Conservation (phyloP, 2,888 invertebrate genomes). For the Hydraecia micacea region DNA sequence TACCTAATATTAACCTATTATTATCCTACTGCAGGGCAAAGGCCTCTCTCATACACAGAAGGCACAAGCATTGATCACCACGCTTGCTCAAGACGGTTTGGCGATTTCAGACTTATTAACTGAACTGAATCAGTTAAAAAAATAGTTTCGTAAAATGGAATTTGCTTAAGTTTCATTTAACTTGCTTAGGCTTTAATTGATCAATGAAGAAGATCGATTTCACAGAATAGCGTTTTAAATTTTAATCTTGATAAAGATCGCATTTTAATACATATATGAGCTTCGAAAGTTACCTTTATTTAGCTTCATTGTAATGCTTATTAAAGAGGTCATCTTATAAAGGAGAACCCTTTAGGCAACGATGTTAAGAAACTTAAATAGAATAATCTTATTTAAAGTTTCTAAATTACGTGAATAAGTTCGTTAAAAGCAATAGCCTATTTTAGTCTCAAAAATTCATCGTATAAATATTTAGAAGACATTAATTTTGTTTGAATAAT, state of each 20-base stretch:
- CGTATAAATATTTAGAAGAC: background rate
- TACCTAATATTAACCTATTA: too few relatives aligned
- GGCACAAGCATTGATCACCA: too few relatives aligned
- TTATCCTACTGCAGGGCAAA: background rate
- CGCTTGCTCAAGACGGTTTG: background rate
- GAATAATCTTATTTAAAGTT: background rate
- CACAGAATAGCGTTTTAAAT: background rate
- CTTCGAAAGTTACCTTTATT: background rate
- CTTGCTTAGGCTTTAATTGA: background rate
- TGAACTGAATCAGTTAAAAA: too few relatives aligned
- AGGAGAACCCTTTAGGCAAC: background rate
- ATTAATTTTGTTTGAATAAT: conserved; percentile 15
- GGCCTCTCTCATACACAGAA: background rate
- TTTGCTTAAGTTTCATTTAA: too few relatives aligned
- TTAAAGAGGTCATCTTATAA: conserved; percentile 6
- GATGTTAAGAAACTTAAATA: background rate
- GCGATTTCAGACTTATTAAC: background rate
- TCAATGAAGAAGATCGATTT: background rate
- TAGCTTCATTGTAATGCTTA: background rate
- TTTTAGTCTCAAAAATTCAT: conserved; percentile 4
- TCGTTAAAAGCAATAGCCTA: background rate
- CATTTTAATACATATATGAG: background rate
- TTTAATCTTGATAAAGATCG: conserved; percentile 7
- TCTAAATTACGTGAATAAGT: background rate
- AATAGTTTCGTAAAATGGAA: too few relatives aligned